Base-by-base conservation (phyloP, 2,797 vertebrate species). In the Rhyacichthys aspro region DNA sequence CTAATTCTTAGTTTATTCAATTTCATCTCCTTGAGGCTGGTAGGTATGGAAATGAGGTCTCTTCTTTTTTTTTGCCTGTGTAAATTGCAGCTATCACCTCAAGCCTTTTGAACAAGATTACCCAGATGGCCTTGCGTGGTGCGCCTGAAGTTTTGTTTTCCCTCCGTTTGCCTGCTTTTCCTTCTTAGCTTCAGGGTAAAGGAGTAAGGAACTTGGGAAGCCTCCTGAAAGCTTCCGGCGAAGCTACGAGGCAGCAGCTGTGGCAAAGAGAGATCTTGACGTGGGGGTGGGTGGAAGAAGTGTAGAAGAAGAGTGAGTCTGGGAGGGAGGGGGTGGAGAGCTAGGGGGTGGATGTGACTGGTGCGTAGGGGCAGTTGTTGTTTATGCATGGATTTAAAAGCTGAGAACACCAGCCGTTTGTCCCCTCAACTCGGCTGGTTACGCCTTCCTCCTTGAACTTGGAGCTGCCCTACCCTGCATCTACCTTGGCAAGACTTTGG, bases 1-100 rank as follows among this genome's bases (percentile, higher is more conserved):
- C 89, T 92, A 92, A 92, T 92, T 93, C 88, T 90, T 86, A 86
- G 90, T 93, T 93, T 91, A 92, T 92, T 92, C 89, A 92, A 92
- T 92, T 92, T 88, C 79, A 82, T 86, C 86, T 91, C 91, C 91
- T 91, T 82, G 77, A 91, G 92, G 91, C 90, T 86, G 88, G 76
- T 89, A 88, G 86, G 88, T 91, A 92, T 93, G 92, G 86, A 92
- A 92, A 93, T 93, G 68, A 91, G 88, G 84, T 85, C 85, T 84
- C 78, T 84, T 87, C 73, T 82, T 82, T 83, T 78, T 82, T 87
- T 87, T 86, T 83, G 87, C 89, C 87, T 91, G 90, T 92, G 90
- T 92, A 92, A 91, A 92, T 92, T 93, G 90, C 90, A 90, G 88
- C 86, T 86, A 92, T 92, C 86, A 91, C 92, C 91, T 90, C 84